Base-by-base conservation (phyloP, 2,888 invertebrate species). In the Acrocyrtus sp. region DNA sequence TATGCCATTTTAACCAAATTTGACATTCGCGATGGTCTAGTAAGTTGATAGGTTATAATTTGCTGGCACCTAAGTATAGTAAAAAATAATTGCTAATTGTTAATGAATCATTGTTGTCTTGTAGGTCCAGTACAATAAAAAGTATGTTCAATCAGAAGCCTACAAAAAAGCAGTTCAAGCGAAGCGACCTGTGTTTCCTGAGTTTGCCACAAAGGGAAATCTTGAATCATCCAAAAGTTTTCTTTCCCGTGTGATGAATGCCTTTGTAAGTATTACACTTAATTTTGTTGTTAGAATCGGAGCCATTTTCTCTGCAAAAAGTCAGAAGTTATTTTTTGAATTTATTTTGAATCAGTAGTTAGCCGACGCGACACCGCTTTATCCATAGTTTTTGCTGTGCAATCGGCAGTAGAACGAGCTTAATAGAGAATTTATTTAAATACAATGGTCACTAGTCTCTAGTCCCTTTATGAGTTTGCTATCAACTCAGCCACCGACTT, bases 171-270 rank as follows among this genome's bases (percentile, higher is more conserved):
- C 85, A 34, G 83, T 84, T 76, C 82, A 82, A 29, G 83, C 84
- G 1, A 83, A 85, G 21, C 80, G 84, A 43, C 85, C 87, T 1
- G 84, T 86, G 0, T 84, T 83, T 63, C 84, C 85, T 3, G 86
- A 87, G 80, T 87, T 86, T 80, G 87, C 86, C 1, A 87, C 87
- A 0, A 82, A 83, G 39, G 84, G 84, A 1, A 83, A 83, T 76
- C 84, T 87, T 0, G 87, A 87, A 80, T 86, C 86, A 0, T 85
- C 85, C 79, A 86, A 86, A 81, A 85, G 83, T 63, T 82, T 87
- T 27, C 85, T 87, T 78, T 82, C 84, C 43, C 80, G 83, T 54
- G 81, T 83, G 60, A 75, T 83, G 41, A 82, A 81, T 34, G 82
- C 82, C n/a, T 80, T 83, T 67, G 83, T 84, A 78, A 82, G 81